Evolutionary conservation across 1,140 invertebrate genomes (phyloP).

Genomic region (Pseudomyrmex sp.): DNA sequence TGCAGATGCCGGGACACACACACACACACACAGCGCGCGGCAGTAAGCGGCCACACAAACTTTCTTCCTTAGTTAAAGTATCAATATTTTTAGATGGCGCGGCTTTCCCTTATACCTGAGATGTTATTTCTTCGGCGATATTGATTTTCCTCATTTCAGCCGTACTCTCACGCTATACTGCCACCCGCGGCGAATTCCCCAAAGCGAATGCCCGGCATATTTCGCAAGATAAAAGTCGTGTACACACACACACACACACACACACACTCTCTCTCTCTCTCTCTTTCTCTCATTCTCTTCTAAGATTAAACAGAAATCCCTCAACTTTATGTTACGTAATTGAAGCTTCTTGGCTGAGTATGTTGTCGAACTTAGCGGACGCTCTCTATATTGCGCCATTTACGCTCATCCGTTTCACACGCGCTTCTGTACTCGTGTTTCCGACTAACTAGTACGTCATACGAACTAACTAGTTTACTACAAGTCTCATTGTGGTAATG

Average conservation of each 20-base stretch:
- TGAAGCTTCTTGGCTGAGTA: conserved; percentile 19
- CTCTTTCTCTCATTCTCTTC: no score
- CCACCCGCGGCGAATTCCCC: conserved; percentile 16
- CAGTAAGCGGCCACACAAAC: conserved; percentile 65
- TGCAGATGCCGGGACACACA: conserved; percentile 66
- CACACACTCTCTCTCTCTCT: no score
- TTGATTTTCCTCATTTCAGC: conserved; percentile 75
- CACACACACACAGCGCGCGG: conserved; percentile 7
- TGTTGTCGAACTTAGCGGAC: neutral
- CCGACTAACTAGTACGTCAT: conserved; percentile 3
- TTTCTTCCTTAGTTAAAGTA: conserved; percentile 80
- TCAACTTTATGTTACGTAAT: conserved; percentile 42
- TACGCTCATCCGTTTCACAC: conserved; percentile 1
- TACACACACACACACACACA: no score
- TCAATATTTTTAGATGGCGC: conserved; percentile 79
- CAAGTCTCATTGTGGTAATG: neutral
- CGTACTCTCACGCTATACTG: neutral
- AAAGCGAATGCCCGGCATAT: conserved; percentile 21
- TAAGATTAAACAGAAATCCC: conserved; percentile 57
- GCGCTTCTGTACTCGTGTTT: conserved; percentile 12
- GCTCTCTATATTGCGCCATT: neutral
- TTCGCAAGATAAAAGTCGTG: conserved; percentile 32
- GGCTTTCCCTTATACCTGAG: conserved; percentile 67
- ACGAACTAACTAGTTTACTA: conserved; percentile 7
- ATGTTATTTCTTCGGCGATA: conserved; percentile 72